phyloP scores from a whole-genome alignment of 2,888 invertebrate genomes.

The Azorinus chamasolen region DNA sequence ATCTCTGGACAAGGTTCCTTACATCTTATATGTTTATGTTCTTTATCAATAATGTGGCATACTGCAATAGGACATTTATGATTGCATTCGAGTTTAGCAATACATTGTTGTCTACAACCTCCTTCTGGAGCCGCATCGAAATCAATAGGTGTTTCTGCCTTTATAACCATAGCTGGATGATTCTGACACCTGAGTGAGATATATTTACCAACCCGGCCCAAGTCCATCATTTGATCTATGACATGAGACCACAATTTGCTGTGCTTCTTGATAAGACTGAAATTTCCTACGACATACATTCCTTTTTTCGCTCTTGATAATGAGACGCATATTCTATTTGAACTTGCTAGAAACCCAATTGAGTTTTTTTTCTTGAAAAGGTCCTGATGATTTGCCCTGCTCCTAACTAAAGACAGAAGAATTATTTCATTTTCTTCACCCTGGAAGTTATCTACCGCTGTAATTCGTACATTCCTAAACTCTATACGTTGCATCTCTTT shows the following conservation, averaged over 20 bases:
- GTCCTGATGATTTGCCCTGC: constrained; percentile 50
- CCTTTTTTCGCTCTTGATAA: constrained; percentile 85
- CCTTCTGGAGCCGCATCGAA: constrained; percentile 80
- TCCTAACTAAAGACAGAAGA: constrained; percentile 85
- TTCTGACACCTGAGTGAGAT: constrained; percentile 71
- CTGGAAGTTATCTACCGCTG: constrained; percentile 84
- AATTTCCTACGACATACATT: constrained; percentile 83
- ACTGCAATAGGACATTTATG: constrained; percentile 88
- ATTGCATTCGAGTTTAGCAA: constrained; percentile 88
- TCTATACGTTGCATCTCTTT: constrained; percentile 68
- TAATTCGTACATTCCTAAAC: constrained; percentile 74
- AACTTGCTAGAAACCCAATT: constrained; percentile 82
- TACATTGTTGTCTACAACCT: constrained; percentile 89
- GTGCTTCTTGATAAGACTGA: constrained; percentile 37
- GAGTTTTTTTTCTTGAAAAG: too few relatives aligned
- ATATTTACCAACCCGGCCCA: constrained; percentile 40
- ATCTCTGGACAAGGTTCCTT: constrained; percentile 67
- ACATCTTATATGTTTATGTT: constrained; percentile 87
- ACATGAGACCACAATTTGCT: constrained; percentile 56
- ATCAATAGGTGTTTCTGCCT: constrained; percentile 36
- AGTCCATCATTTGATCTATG: constrained; percentile 29
- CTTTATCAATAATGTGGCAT: constrained; percentile 89
- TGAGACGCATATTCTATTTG: constrained; percentile 85
- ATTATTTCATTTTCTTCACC: constrained; percentile 86
- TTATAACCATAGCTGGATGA: constrained; percentile 56